phyloP scores from a whole-genome alignment of 2,888 invertebrate genomes.

The Toxonevra muliebris region DNA sequence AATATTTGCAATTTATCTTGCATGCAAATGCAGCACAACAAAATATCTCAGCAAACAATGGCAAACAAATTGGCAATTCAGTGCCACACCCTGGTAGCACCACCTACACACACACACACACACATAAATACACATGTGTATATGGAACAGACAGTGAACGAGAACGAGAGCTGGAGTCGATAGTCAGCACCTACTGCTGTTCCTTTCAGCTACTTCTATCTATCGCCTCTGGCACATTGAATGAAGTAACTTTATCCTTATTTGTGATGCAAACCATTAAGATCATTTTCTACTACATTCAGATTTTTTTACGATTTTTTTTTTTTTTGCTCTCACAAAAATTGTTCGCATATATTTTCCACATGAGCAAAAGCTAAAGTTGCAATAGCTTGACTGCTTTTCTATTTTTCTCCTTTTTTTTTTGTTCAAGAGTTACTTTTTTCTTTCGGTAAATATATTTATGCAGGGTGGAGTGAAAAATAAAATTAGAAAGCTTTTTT shows the following conservation, averaged over 20 bases:
- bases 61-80: conserved; percentile 58
- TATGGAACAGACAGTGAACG: no score
- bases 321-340: conserved; percentile 40
- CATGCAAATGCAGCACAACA: conserved; percentile 47
- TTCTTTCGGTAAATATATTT: no score
- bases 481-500: no score
- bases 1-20: conserved; percentile 62
- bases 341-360: conserved; percentile 21
- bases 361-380: conserved; percentile 5
- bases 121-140: background rate
- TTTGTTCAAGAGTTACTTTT: no score
- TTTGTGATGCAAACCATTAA: conserved; percentile 47
- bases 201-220: no score
- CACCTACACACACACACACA: background rate
- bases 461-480: no score
- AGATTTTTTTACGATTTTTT: conserved; percentile 3
- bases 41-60: background rate
- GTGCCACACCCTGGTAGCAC: background rate
- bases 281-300: conserved; percentile 52
- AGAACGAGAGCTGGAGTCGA: no score
- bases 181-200: background rate
- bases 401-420: no score
- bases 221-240: no score
- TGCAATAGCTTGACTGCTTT: background rate
- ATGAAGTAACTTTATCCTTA: background rate